Base-by-base conservation (phyloP, 2,888 invertebrate genomes). In the Lumbricus terrestris region DNA sequence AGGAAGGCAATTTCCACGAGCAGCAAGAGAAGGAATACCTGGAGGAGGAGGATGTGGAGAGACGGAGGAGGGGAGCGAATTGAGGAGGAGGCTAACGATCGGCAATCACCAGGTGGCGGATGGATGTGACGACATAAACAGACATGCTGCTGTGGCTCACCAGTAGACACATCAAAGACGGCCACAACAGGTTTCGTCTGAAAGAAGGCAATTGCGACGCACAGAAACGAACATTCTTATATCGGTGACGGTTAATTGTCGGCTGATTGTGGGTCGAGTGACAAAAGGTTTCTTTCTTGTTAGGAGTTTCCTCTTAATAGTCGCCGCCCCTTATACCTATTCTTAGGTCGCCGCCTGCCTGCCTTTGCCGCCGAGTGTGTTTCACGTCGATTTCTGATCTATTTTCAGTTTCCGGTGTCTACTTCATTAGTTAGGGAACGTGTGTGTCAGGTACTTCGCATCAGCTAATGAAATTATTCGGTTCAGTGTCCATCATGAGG, bases 61-160 rank as follows among this genome's bases (percentile, higher is more conserved):
- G 13, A n/a, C 8, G n/a, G 69, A 11, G n/a, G 69, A 69, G 1
- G 69, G 69, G 69, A 54, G 54, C 4, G n/a, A 69, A 40, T 6
- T 11, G 40, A 40, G 40, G 40, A 40, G 40, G 40, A 69, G 29
- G 69, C 69, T 69, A 69, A 69, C 69, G 69, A 69, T 69, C 69
- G n/a, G 29, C 69, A 8, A 69, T 69, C 69, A n/a, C 69, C 69
- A 69, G 69, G 69, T 69, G 69, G 69, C 6, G 69, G n/a, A 69
- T 69, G 69, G 69, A n/a, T 69, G 69, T 69, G 69, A 69, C 69
- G 69, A 69, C 69, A 69, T 69, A 69, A 69, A 69, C 69, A 69
- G 69, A n/a, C 29, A n/a, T n/a, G n/a, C n/a, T n/a, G 8, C n/a
- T 69, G 69, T n/a, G 69, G 69, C 69, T 29, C 69, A 69, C 69